Conservation (phyloP, 2,888 invertebrate species). For the Theodoxus fluviatilis region DNA sequence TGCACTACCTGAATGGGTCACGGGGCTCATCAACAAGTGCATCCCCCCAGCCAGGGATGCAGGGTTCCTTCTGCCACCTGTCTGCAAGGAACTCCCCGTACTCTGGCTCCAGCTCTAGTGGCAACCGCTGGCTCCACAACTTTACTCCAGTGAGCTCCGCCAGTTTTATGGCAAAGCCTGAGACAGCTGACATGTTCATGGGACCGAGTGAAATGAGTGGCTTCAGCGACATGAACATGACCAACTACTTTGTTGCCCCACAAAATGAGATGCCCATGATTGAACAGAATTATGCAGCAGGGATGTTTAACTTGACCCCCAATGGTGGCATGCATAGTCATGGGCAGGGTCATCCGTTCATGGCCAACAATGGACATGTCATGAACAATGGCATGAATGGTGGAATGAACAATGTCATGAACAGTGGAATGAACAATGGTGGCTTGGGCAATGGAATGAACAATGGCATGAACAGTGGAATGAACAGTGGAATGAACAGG, state of each 20-base stretch:
- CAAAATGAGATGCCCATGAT: constrained; percentile 54
- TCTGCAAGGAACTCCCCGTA: constrained; percentile 59
- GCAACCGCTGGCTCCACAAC: constrained; percentile 35
- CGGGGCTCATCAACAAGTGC: constrained; percentile 53
- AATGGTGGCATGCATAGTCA: constrained; percentile 3
- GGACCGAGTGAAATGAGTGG: constrained; percentile 33
- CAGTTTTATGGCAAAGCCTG: too few relatives aligned
- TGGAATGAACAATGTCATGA: constrained; percentile 16
- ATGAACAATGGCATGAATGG: constrained; percentile 1
- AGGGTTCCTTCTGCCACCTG: constrained; percentile 61
- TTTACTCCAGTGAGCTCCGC: constrained; percentile 35
- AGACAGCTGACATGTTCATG: constrained; percentile 27
- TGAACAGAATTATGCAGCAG: constrained; percentile 43
- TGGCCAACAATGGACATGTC: too few relatives aligned
- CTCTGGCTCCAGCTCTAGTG: constrained; percentile 54
- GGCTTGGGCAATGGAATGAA: constrained; percentile 21
- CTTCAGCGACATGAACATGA: constrained; percentile 50
- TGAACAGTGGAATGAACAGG: constrained; percentile 17
- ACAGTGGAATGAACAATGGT: constrained; percentile 18
- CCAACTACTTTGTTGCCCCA: constrained; percentile 56
- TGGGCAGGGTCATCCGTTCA: neutral
- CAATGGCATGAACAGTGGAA: constrained; percentile 17
- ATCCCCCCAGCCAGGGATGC: constrained; percentile 49
- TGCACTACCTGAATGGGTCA: constrained; percentile 51
- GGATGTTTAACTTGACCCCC: constrained; percentile 23